phyloP scores from a whole-genome alignment of 2,888 invertebrate genomes.

The Caenorhabditis uteleia region DNA sequence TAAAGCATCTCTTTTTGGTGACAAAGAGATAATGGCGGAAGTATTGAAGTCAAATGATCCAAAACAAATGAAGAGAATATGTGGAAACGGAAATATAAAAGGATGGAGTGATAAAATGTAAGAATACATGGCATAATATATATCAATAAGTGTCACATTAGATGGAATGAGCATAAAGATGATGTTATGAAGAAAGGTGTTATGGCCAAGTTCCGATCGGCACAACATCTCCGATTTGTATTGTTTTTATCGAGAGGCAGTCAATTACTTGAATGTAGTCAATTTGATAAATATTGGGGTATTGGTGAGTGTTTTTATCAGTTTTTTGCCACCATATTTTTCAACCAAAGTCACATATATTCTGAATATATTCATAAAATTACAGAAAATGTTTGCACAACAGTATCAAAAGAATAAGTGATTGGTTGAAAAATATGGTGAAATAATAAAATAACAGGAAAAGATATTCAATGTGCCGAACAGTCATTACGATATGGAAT shows the following conservation, averaged over 20 bases:
- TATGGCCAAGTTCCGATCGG: slow-evolving; percentile 36
- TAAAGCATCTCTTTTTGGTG: slow-evolving; percentile 19
- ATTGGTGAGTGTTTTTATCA: slow-evolving; percentile 37
- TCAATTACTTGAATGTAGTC: slow-evolving; percentile 45
- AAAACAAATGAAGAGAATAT: slow-evolving; percentile 31
- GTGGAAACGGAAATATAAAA: slow-evolving; percentile 4
- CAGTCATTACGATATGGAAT: no score
- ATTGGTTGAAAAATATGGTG: no score
- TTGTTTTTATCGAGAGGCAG: slow-evolving; percentile 45
- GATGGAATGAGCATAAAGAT: slow-evolving; percentile 41
- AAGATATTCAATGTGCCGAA: no score
- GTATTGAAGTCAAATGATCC: slow-evolving; percentile 16
- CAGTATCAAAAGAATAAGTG: no score
- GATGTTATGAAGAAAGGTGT: slow-evolving; percentile 43
- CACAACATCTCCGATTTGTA: slow-evolving; percentile 20
- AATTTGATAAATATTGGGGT: slow-evolving; percentile 50
- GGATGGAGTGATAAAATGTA: slow-evolving; percentile 19
- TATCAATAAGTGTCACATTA: background rate
- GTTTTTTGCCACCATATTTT: no score
- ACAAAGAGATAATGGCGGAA: slow-evolving; percentile 3
- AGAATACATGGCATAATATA: background rate
- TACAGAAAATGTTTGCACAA: no score
- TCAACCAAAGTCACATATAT: background rate
- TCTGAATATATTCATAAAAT: background rate
- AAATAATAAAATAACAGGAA: no score